Base-by-base conservation (phyloP, 2,113 vertebrate genomes). In the Oophaga pumilio region DNA sequence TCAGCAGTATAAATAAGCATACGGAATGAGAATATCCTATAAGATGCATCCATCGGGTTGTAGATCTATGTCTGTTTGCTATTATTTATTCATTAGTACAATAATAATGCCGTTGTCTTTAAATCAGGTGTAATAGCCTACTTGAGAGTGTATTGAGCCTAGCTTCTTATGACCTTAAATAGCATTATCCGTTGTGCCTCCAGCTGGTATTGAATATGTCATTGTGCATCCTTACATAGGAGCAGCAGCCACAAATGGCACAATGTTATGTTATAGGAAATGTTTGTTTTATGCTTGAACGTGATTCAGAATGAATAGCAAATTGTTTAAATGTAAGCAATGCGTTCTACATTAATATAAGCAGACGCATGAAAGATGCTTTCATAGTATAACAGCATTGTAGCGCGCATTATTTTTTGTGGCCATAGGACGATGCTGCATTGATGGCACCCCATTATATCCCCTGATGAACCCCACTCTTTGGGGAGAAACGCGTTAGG, bases 121-220 rank as follows among this genome's bases (percentile, higher is more conserved):
- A 83, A 53, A 69, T 17, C 43, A 52, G 49, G 62, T 83, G 62
- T 83, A 52, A 83, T 83, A 53, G 62, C 24, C 59, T 26, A 53
- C 49, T 83, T 53, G 64, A 82, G 49, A 26, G 81, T 26, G 15
- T 69, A 83, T 69, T 83, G 49, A 69, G 69, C 62, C 53, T 11
- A 17, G 15, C 22, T 26, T 28, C 62, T 83, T 69, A 53, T 83
- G 81, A 83, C 81, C 81, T 83, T 69, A 83, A 26, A 82, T 82
- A 68, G 81, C 64, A 68, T 83, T 53, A 83, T 83, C 62, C 49
- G 52, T 68, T 83, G 81, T 69, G 81, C 81, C 64, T 83, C 22
- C 8, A 69, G 80, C 57, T 60, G 20, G 80, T 68, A 82, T 82
- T 26, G 80, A 68, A 82, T 82, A 43, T 68, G 80, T 68, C 80